These are phyloP conservation scores for Typhlomys cinereus DNA, from an alignment of 2,113 vertebrate genomes.

Conservation along the genomic window DNA sequence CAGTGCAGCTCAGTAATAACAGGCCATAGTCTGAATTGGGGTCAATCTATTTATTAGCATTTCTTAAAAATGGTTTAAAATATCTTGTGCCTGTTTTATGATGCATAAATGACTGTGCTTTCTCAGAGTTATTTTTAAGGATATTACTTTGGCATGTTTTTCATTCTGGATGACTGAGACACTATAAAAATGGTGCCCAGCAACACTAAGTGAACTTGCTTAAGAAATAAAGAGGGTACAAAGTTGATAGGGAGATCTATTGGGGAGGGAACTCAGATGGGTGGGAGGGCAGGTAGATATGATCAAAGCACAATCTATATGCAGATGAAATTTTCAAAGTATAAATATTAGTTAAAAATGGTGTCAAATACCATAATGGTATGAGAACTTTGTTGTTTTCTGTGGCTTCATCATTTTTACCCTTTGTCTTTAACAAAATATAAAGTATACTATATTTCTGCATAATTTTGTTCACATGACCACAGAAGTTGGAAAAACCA, in stretches of 20 bases:
- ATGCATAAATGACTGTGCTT: not conserved
- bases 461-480: not conserved
- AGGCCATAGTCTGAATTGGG: not conserved
- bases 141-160: not conserved
- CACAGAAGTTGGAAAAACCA: too few relatives aligned
- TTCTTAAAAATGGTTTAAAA: slow-evolving; percentile 7
- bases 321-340: too few relatives aligned
- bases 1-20: not conserved
- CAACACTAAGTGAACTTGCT: not conserved
- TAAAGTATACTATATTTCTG: not conserved
- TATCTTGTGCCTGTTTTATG: not conserved
- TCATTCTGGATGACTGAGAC: not conserved
- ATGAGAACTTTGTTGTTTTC: not conserved
- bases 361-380: too few relatives aligned
- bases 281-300: too few relatives aligned
- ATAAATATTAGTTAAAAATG: too few relatives aligned
- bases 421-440: not conserved
- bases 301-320: too few relatives aligned
- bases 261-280: too few relatives aligned
- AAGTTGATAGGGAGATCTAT: too few relatives aligned
- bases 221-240: too few relatives aligned
- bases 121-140: not conserved
- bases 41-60: not conserved
- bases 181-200: not conserved
- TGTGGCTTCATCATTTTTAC: not conserved